Conservation (phyloP, 2,113 vertebrate genomes). For the Triplophysa tibetana region DNA sequence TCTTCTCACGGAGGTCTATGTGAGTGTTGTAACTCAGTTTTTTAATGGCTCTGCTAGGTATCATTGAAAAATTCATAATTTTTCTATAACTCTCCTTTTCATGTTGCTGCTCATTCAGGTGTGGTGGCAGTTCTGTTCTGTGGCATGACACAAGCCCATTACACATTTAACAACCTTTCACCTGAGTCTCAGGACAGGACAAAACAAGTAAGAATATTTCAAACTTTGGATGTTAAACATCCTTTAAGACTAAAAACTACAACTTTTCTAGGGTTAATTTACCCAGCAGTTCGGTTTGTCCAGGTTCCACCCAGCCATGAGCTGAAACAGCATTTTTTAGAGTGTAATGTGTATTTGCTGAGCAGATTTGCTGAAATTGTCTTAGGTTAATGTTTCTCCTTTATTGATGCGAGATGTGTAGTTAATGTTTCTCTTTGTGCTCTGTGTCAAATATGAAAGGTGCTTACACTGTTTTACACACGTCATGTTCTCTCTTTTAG, state of each 20-base stretch:
- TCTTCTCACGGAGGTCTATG: no score
- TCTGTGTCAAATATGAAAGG: background rate
- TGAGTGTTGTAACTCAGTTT: no score
- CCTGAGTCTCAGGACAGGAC: slow-evolving; percentile 93
- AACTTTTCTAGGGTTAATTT: no score
- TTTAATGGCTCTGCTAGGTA: no score
- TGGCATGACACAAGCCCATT: slow-evolving; percentile 97
- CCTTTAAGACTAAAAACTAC: no score
- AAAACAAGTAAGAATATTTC: slow-evolving; percentile 85
- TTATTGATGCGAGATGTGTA: background rate
- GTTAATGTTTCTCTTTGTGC: background rate
- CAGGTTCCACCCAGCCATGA: no score
- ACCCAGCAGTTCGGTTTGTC: no score
- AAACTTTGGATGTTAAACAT: background rate
- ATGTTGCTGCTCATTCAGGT: slow-evolving; percentile 71
- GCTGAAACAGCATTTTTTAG: no score
- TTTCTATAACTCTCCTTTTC: background rate
- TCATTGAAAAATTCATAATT: background rate
- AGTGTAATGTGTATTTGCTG: background rate
- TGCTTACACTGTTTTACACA: background rate
- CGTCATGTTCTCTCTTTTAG: slow-evolving; percentile 66
- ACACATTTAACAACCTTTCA: slow-evolving; percentile 97
- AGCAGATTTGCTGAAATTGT: background rate
- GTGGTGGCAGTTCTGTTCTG: slow-evolving; percentile 97
- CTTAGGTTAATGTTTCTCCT: background rate